Conservation (phyloP, 2,797 vertebrate species). For the Clarias fuscus region DNA sequence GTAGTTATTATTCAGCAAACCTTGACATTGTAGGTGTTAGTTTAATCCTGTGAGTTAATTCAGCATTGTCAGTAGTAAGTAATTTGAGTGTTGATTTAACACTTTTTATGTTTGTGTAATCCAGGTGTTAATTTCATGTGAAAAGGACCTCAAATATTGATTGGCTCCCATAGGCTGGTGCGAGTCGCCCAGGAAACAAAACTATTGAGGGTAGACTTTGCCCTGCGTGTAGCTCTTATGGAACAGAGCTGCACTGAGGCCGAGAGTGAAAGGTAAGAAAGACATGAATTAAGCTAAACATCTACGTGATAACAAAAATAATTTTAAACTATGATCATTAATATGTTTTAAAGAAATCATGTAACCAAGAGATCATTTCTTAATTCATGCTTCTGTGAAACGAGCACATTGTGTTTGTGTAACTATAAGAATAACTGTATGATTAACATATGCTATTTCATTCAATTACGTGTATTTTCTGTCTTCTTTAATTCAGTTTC, state of each 20-base stretch:
- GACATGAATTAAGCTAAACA: slow-evolving; percentile 30
- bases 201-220: slow-evolving; percentile 75
- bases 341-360: neutral
- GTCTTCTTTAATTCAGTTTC: neutral
- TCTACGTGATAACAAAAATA: neutral
- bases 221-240: slow-evolving; percentile 62
- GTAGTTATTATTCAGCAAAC: neutral
- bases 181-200: slow-evolving; percentile 62
- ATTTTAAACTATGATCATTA: neutral
- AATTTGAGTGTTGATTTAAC: neutral
- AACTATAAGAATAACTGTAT: neutral
- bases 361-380: neutral
- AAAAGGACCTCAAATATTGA: slow-evolving; percentile 30
- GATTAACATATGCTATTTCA: neutral
- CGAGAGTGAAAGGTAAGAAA: slow-evolving; percentile 40
- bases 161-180: slow-evolving; percentile 56
- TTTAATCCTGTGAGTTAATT: neutral
- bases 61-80: neutral
- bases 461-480: neutral
- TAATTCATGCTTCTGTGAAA: neutral
- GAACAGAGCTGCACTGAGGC: slow-evolving; percentile 49
- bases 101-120: neutral
- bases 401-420: neutral
- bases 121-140: neutral
- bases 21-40: neutral